Conservation (phyloP, 2,797 vertebrate species). For the Harpagifer antarcticus region DNA sequence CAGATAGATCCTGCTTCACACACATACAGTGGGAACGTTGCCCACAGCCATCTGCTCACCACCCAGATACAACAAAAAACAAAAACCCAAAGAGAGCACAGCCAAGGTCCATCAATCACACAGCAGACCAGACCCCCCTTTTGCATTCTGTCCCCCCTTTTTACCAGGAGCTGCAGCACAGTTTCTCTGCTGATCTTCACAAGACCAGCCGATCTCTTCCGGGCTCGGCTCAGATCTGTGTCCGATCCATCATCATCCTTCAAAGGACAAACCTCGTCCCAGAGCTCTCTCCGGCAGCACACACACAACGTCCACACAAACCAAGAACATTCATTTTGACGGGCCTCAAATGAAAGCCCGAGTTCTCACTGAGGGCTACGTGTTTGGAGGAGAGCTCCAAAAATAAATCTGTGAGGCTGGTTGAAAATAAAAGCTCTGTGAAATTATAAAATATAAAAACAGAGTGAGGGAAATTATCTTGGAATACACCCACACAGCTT, state of each 20-base stretch:
- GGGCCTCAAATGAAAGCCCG: slow-evolving; percentile 53
- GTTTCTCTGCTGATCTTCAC: slow-evolving; percentile 29
- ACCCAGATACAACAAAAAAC: slow-evolving; percentile 22
- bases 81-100: slow-evolving; percentile 5
- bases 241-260: slow-evolving; percentile 67
- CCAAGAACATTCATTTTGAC: slow-evolving; percentile 69
- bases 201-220: slow-evolving; percentile 37
- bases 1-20: slow-evolving; percentile 35
- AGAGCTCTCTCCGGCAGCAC: slow-evolving; percentile 42
- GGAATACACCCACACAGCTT: slow-evolving; percentile 30
- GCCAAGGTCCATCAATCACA: slow-evolving; percentile 48
- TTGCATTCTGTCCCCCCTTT: slow-evolving; percentile 38
- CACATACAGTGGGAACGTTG: slow-evolving; percentile 19
- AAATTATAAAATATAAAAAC: slow-evolving; percentile 28
- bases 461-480: slow-evolving; percentile 44
- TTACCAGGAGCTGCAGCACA: slow-evolving; percentile 42
- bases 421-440: slow-evolving; percentile 20
- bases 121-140: slow-evolving; percentile 12
- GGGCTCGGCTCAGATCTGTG: slow-evolving; percentile 52
- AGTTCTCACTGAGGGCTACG: slow-evolving; percentile 50
- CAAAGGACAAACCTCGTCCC: slow-evolving; percentile 58
- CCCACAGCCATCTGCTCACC: slow-evolving; percentile 22
- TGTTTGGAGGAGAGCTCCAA: slow-evolving; percentile 46
- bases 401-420: slow-evolving; percentile 59
- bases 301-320: slow-evolving; percentile 39